Evolutionary conservation across 2,888 invertebrate species (phyloP).

Genomic region (Dione juno): DNA sequence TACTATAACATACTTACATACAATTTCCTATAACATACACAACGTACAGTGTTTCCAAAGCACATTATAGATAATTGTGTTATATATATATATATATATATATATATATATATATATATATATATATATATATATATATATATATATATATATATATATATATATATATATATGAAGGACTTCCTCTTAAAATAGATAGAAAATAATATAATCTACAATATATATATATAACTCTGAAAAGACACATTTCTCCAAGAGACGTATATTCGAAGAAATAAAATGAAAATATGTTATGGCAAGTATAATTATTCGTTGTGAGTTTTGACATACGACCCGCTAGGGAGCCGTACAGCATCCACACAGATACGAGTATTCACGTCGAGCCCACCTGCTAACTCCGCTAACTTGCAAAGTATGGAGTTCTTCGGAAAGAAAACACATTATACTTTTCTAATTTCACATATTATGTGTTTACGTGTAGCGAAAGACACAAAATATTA

Average conservation of each 20-base stretch:
- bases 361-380: constrained; percentile 41
- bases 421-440: constrained; percentile 27
- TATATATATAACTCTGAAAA: not conserved
- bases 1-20: too few species aligned
- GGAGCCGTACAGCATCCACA: constrained; percentile 38
- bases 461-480: not conserved
- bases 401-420: constrained; percentile 30
- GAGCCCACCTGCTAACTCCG: constrained; percentile 44
- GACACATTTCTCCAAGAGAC: constrained; percentile 1
- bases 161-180: too few species aligned
- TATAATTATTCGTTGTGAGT: constrained; percentile 34
- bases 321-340: constrained; percentile 35
- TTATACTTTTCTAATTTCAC: constrained; percentile 24
- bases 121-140: too few species aligned
- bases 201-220: not conserved
- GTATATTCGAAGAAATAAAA: constrained; percentile 5
- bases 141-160: too few species aligned
- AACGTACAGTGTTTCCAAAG: too few species aligned
- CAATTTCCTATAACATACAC: too few species aligned
- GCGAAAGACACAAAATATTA: not conserved
- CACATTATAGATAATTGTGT: too few species aligned
- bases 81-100: too few species aligned
- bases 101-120: too few species aligned
- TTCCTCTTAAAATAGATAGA: too few species aligned
- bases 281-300: constrained; percentile 24